A percentile compares a stretch with the other conserved stretches of the same genome.
Evolutionary conservation across 1,140 invertebrate genomes (phyloP).

Genomic region (Cherax quadricarinatus): DNA sequence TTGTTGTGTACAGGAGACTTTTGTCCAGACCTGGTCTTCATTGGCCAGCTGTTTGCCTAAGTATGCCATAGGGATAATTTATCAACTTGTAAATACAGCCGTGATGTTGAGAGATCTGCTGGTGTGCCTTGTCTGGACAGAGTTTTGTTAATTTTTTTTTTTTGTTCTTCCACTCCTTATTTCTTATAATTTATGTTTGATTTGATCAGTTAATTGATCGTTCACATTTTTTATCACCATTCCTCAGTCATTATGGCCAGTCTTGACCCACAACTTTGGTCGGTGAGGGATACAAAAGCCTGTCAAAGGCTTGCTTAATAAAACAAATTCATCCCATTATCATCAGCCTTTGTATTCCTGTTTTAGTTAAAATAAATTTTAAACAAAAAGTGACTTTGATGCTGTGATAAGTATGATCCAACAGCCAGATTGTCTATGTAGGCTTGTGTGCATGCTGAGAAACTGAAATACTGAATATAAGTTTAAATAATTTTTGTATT

Average conservation of each 20-base stretch:
- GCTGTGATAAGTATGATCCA: conserved; percentile 16
- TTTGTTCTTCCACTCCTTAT: conserved; percentile 44
- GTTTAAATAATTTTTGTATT: neutral
- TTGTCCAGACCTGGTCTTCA: conserved; percentile 47
- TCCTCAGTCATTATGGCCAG: conserved; percentile 40
- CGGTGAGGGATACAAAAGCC: conserved; percentile 30
- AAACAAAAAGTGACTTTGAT: neutral
- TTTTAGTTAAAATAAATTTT: neutral
- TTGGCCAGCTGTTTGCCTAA: conserved; percentile 5
- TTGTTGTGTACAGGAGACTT: conserved; percentile 65
- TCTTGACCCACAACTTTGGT: conserved; percentile 16
- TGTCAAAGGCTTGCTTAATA: neutral
- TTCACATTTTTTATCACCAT: conserved; percentile 30
- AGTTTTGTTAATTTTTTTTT: conserved; percentile 69
- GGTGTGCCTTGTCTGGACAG: conserved; percentile 42
- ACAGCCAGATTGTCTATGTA: neutral
- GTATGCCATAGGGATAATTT: conserved; percentile 61
- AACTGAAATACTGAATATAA: neutral
- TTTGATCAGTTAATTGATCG: conserved; percentile 48
- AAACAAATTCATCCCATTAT: neutral
- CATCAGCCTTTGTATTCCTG: neutral
- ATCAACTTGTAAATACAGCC: conserved; percentile 36
- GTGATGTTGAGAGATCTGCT: conserved; percentile 4
- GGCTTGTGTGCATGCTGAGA: neutral
- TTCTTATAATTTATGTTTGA: conserved; percentile 49